Conservation (phyloP, 2,797 vertebrate genomes). For the Eremophila alpestris region DNA sequence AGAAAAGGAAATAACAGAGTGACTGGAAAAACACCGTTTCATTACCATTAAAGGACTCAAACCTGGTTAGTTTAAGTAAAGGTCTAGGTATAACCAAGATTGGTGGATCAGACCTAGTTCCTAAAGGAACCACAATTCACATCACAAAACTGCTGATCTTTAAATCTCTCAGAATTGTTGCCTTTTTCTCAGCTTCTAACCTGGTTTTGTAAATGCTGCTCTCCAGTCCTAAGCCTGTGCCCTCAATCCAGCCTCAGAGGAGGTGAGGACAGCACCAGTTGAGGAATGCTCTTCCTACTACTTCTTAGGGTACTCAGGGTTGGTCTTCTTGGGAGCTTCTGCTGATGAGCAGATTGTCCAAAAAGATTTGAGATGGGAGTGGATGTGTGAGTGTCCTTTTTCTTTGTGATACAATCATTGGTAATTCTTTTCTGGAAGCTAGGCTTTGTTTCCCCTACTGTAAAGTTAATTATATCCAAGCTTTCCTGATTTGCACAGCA, state of each 20-base stretch:
- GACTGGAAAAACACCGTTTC: constrained; percentile 68
- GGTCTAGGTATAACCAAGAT: constrained; percentile 38
- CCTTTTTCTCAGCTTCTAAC: not conserved
- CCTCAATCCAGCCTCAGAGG: not conserved
- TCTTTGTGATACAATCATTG: not conserved
- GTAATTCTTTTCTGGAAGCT: not conserved
- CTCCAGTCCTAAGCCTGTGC: not conserved
- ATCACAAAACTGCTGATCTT: constrained; percentile 26
- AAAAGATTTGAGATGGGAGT: not conserved
- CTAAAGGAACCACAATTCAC: constrained; percentile 24
- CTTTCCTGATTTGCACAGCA: not conserved
- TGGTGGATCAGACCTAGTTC: not conserved
- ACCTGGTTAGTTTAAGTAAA: constrained; percentile 29
- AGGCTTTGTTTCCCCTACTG: not conserved
- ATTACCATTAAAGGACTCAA: constrained; percentile 71
- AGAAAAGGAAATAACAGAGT: constrained; percentile 72
- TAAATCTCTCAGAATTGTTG: not conserved
- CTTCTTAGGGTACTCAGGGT: not conserved
- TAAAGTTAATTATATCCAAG: not conserved
- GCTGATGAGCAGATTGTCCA: not conserved
- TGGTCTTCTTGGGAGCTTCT: not conserved
- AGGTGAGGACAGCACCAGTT: not conserved
- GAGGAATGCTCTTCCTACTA: not conserved
- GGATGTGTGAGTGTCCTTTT: not conserved
- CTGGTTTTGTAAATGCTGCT: not conserved